Evolutionary conservation across 2,113 vertebrate species (phyloP).

Genomic region (Barnardius zonarius): DNA sequence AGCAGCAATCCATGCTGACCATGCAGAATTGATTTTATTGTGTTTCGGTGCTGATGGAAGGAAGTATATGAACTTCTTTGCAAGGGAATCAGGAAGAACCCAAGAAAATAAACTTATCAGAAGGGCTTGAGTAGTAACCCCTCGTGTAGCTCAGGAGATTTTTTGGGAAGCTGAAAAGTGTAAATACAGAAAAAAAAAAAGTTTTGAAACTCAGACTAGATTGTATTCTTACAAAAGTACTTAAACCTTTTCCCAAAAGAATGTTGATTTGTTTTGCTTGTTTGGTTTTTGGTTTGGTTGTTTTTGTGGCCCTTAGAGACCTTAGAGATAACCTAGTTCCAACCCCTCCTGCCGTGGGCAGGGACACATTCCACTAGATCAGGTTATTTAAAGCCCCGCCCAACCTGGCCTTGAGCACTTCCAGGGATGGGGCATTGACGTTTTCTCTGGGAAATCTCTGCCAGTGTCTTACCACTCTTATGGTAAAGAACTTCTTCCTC

Average conservation of each 20-base stretch:
- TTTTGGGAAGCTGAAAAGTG: background rate
- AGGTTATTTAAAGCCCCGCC: background rate
- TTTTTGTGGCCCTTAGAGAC: background rate
- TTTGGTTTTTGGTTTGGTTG: background rate
- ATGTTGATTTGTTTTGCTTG: background rate
- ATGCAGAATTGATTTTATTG: background rate
- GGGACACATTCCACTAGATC: background rate
- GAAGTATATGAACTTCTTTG: background rate
- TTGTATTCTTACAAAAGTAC: background rate
- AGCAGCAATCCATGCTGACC: background rate
- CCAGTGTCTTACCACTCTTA: background rate
- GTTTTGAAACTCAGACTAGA: background rate
- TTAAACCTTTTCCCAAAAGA: background rate
- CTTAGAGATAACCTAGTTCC: background rate
- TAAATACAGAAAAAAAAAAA: background rate
- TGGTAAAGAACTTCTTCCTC: background rate
- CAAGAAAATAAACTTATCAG: background rate
- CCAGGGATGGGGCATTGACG: background rate
- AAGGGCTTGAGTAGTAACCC: fast-evolving
- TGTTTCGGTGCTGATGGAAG: background rate
- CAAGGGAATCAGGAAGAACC: background rate
- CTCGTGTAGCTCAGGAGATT: background rate
- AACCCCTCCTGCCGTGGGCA: background rate
- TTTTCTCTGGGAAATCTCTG: background rate
- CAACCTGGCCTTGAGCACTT: background rate